Percentiles rank a stretch among this genome's conserved stretches.
phyloP scores from a whole-genome alignment of 92 coral and sea anemone species.

The Epizoanthus ramosus region DNA sequence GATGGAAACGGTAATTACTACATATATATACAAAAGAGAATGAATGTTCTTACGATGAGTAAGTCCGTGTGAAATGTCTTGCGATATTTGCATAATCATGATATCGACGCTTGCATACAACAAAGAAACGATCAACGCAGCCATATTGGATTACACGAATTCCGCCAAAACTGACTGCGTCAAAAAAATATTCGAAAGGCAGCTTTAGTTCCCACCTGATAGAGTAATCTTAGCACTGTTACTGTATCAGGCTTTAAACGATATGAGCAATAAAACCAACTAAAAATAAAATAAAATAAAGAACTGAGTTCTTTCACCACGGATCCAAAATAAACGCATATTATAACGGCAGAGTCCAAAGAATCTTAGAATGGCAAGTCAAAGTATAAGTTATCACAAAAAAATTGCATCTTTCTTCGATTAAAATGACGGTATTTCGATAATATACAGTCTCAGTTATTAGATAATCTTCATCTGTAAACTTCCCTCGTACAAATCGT shows the following conservation, averaged over 20 bases:
- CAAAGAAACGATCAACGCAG: slow-evolving; percentile 28
- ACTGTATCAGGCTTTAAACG: background rate
- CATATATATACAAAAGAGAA: slow-evolving; percentile 47
- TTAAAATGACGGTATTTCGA: slow-evolving; percentile 37
- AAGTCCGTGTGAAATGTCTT: slow-evolving; percentile 28
- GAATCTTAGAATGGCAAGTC: background rate
- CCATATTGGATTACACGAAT: slow-evolving; percentile 15
- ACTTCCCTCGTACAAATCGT: slow-evolving; percentile 27
- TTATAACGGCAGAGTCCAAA: background rate
- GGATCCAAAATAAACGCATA: background rate
- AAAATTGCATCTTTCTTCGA: slow-evolving; percentile 9
- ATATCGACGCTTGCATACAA: slow-evolving; percentile 34
- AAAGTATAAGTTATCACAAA: background rate
- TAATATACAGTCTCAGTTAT: slow-evolving; percentile 33
- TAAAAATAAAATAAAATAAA: background rate
- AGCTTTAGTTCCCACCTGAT: background rate
- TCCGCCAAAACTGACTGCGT: slow-evolving; percentile 18
- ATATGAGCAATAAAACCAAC: background rate
- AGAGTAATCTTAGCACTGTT: background rate
- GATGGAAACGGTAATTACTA: slow-evolving; percentile 16
- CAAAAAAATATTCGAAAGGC: background rate
- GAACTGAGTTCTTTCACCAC: background rate
- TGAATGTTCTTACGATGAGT: slow-evolving; percentile 10
- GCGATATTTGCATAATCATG: slow-evolving; percentile 21
- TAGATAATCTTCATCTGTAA: slow-evolving; percentile 20